Evolutionary conservation across 2,888 invertebrate genomes (phyloP), one percentile per base, ranked within the genome.

Genomic region (Erpobdella octoculata): DNA sequence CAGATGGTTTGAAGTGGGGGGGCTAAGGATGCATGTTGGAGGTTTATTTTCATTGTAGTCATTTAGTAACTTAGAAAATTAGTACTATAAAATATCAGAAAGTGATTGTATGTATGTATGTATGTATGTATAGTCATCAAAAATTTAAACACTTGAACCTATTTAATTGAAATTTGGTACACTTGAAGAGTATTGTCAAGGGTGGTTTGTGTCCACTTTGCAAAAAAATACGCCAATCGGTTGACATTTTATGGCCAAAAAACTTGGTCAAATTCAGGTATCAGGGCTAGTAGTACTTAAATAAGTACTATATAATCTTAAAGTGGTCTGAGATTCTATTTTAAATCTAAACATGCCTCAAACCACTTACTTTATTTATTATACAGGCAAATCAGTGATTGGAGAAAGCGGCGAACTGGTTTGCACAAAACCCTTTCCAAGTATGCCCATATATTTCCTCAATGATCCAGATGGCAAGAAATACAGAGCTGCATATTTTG

Each of bases 391-490:
- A 58, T 78, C 80, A 15, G 84, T 86, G 9, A 75, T 76, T 65
- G 85, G 84, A 72, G 81, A 82, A 64, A 82, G 84, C 75, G 87
- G 86, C 9, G 87, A 87, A 75, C 78, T 87, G 64, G 85, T 87
- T 6, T 86, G 86, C 76, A 78, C 82, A 18, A 84, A 82, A 62
- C 86, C 87, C 1, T 86, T 87, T 78, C 87, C 87, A 1, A 85
- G 85, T 59, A 86, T 86, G 86, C 87, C 87, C 3, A 83, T 84
- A 3, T 81, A 82, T 74, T 87, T 87, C 78, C 83, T 86, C 82
- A 85, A 85, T 76, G 82, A 83, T 73, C 71, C 79, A 9, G 81
- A 84, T 61, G 82, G 84, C 15, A 67, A 75, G 15, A 82, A 83
- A 71, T 86, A 86, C 78, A 80, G 78, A 72, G 82, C 82, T 67